Percentiles rank a stretch among this genome's conserved stretches.
These are phyloP conservation scores for Pogonus chalceus DNA, from an alignment of 1,140 invertebrate species.

Conservation along the genomic window DNA sequence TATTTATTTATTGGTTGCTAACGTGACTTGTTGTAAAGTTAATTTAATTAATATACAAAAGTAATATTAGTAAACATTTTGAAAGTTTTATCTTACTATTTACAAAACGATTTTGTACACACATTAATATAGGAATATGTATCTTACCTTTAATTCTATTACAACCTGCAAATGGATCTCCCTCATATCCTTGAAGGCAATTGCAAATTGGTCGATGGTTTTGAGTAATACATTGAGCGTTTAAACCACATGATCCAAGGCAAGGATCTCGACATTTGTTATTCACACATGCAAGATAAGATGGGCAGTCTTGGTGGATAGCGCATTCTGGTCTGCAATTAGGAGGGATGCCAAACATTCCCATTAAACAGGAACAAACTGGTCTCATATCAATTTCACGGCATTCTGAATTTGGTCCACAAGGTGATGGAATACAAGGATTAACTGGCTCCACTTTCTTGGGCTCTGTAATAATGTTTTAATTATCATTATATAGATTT, in stretches of 20 bases:
- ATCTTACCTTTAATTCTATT: slow-evolving; percentile 53
- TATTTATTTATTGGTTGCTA: no score
- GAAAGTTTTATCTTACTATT: neutral
- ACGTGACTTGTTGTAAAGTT: neutral
- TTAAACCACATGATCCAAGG: slow-evolving; percentile 70
- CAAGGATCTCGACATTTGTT: slow-evolving; percentile 72
- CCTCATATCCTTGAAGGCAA: slow-evolving; percentile 63
- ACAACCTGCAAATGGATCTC: slow-evolving; percentile 73
- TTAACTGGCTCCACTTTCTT: slow-evolving; percentile 31
- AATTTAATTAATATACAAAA: neutral
- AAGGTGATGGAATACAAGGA: slow-evolving; percentile 70
- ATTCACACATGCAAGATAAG: slow-evolving; percentile 63
- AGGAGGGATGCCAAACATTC: slow-evolving; percentile 75
- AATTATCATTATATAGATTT: neutral
- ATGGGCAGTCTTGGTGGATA: slow-evolving; percentile 70
- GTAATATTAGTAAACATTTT: neutral
- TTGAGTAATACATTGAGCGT: slow-evolving; percentile 64
- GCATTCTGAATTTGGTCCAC: slow-evolving; percentile 72
- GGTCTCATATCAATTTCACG: slow-evolving; percentile 54
- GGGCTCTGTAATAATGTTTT: neutral
- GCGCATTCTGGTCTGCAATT: slow-evolving; percentile 67
- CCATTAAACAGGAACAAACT: slow-evolving; percentile 63
- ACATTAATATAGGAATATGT: slow-evolving; percentile 15
- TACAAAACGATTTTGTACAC: neutral
- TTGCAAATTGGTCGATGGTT: slow-evolving; percentile 69